Conservation (phyloP, 2,797 vertebrate species). For the Nyctalus aviator region DNA sequence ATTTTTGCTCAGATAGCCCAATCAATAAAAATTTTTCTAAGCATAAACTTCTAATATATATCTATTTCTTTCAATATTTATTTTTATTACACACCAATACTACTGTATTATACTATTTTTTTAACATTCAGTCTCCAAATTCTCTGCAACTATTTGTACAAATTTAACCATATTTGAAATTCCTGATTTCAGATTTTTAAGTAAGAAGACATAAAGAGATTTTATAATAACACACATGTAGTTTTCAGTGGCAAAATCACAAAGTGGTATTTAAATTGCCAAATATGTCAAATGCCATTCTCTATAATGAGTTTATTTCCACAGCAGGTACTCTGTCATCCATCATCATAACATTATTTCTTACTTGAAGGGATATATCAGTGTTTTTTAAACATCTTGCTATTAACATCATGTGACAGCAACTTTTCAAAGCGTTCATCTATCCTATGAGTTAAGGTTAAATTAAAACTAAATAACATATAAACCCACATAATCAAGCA, state of each 20-base stretch:
- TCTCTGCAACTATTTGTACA: background rate
- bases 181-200: slow-evolving; percentile 39
- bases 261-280: background rate
- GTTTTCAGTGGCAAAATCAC: slow-evolving; percentile 29
- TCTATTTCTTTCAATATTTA: background rate
- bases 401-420: background rate
- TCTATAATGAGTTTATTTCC: background rate
- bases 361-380: slow-evolving; percentile 7
- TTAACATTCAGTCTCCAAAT: slow-evolving; percentile 13
- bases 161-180: slow-evolving; percentile 47
- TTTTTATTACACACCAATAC: background rate
- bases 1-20: background rate
- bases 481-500: slow-evolving; percentile 21
- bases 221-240: slow-evolving; percentile 1
- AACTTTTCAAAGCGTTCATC: background rate
- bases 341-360: background rate
- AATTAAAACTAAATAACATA: slow-evolving; percentile 23
- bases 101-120: background rate
- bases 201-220: background rate
- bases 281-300: slow-evolving; percentile 39
- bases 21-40: slow-evolving; percentile 1
- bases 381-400: background rate
- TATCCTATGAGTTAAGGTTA: background rate
- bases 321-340: background rate
- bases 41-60: background rate